phyloP scores from a whole-genome alignment of 1,140 invertebrate species.

The Macrotrachela quadricornifera region DNA sequence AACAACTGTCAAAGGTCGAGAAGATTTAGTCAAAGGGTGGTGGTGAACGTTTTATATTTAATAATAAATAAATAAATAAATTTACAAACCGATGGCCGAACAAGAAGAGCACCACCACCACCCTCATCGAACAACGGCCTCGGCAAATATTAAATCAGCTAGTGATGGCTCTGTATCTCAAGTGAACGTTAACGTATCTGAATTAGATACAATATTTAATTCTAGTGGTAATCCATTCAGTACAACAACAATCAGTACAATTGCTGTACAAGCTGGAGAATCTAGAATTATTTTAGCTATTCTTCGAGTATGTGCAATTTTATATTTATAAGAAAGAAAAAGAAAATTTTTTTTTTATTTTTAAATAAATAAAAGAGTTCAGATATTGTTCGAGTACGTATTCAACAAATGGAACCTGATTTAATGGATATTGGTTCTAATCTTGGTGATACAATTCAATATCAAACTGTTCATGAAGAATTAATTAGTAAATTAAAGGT shows the following conservation, averaged over 20 bases:
- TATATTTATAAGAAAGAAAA: not conserved
- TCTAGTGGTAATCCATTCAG: constrained; percentile 13
- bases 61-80: too few species aligned
- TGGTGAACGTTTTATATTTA: too few species aligned
- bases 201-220: not conserved
- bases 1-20: too few species aligned
- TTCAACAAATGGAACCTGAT: constrained; percentile 60
- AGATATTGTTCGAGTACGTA: constrained; percentile 39
- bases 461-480: constrained; percentile 56
- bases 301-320: constrained; percentile 49
- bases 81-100: too few species aligned
- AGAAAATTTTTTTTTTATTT: too few species aligned
- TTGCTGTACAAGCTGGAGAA: constrained; percentile 62
- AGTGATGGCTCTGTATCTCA: too few species aligned
- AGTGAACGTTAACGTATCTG: too few species aligned
- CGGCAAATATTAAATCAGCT: too few species aligned
- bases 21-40: too few species aligned
- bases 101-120: too few species aligned
- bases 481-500: constrained; percentile 61
- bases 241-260: constrained; percentile 68
- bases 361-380: too few species aligned
- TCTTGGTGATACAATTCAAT: constrained; percentile 47
- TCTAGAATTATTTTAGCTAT: constrained; percentile 67
- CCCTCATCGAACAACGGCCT: too few species aligned
- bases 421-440: constrained; percentile 55